These are phyloP conservation scores for Ciconia maguari DNA, from an alignment of 2,113 vertebrate genomes.

Conservation along the genomic window DNA sequence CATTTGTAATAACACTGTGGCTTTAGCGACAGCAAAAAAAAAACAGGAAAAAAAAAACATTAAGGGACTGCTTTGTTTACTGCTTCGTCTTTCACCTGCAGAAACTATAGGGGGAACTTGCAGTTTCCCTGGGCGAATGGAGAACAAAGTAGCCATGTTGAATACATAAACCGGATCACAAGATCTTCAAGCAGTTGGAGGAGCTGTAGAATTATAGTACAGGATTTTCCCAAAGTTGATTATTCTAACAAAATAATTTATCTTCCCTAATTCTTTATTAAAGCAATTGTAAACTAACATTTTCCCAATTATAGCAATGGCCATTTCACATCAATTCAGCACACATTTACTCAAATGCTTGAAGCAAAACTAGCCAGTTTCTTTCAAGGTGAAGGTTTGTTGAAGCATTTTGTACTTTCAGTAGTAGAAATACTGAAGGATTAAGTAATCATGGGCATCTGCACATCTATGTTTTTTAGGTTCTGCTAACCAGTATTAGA, in stretches of 20 bases:
- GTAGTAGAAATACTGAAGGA: neutral
- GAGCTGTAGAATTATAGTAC: neutral
- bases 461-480: neutral
- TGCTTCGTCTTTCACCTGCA: neutral
- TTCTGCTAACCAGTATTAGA: neutral
- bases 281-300: neutral
- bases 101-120: neutral
- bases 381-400: neutral
- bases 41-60: neutral
- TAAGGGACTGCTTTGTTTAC: neutral
- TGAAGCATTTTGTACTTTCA: neutral
- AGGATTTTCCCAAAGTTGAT: neutral
- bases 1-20: neutral
- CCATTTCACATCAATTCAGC: neutral
- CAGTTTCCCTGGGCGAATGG: neutral
- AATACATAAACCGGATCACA: neutral
- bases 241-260: neutral
- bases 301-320: neutral
- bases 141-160: neutral
- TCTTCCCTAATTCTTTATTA: neutral
- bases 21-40: neutral
- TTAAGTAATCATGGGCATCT: neutral
- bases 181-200: neutral
- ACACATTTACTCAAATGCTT: neutral
- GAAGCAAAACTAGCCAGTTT: neutral